Evolutionary conservation across 2,113 vertebrate genomes (phyloP).

Genomic region (Quiscalus mexicanus): DNA sequence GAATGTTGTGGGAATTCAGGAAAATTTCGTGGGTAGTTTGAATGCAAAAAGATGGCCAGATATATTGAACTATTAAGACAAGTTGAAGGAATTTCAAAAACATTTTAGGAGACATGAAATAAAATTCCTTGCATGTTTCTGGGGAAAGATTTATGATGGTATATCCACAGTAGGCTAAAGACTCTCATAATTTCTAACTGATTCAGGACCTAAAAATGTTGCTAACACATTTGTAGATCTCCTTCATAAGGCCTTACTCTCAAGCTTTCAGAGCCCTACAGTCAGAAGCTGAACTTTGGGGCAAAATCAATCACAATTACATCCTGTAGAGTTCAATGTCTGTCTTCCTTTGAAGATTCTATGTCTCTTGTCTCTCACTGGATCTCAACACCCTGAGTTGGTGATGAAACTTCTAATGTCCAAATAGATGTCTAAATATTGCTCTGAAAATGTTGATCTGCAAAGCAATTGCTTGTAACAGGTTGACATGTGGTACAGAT

Average conservation of each 20-base stretch:
- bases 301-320: neutral
- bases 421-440: neutral
- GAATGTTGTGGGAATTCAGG: neutral
- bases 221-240: neutral
- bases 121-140: neutral
- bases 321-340: neutral
- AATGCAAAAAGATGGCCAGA: neutral
- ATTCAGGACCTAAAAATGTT: neutral
- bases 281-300: neutral
- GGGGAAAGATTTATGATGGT: neutral
- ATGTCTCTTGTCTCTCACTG: neutral
- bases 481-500: neutral
- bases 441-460: neutral
- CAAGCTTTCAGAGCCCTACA: neutral
- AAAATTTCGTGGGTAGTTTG: neutral
- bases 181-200: accelerated
- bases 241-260: neutral
- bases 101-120: neutral
- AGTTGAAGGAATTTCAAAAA: neutral
- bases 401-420: neutral
- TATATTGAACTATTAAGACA: neutral
- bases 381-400: neutral
- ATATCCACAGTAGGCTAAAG: neutral
- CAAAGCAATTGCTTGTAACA: neutral
- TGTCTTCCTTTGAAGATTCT: neutral